phyloP scores from a whole-genome alignment of 2,888 invertebrate species.

The Odontocolon sp. region DNA sequence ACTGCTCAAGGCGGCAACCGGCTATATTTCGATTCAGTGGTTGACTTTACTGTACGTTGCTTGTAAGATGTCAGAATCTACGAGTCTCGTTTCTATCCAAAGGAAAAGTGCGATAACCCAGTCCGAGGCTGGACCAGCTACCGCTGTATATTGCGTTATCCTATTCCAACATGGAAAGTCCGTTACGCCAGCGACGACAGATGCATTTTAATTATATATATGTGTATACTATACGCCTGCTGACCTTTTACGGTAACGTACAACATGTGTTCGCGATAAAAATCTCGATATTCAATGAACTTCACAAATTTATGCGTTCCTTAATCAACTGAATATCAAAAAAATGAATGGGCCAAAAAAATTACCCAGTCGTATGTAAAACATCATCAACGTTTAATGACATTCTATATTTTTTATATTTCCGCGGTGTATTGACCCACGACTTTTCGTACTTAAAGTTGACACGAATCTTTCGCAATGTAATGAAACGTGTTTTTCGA shows the following conservation, averaged over 20 bases:
- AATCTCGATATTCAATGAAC: background rate
- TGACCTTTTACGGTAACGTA: conserved; percentile 39
- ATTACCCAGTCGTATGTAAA: too few relatives aligned
- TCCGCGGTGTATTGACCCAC: too few relatives aligned
- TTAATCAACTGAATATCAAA: too few relatives aligned
- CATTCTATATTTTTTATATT: too few relatives aligned
- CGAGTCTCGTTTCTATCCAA: background rate
- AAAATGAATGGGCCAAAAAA: too few relatives aligned
- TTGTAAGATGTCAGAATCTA: conserved; percentile 18
- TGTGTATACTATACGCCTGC: conserved; percentile 18
- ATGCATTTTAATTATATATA: conserved; percentile 51
- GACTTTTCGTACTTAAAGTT: background rate
- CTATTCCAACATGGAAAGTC: conserved; percentile 5
- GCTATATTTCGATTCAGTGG: conserved; percentile 48
- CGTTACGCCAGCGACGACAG: conserved; percentile 23
- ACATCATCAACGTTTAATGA: too few relatives aligned
- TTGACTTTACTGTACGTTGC: conserved; percentile 27
- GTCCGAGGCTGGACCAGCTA: conserved; percentile 31
- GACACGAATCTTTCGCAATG: conserved; percentile 25
- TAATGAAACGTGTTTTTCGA: conserved; percentile 37
- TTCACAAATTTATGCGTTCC: background rate
- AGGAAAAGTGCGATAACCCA: conserved; percentile 56
- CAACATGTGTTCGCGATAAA: background rate
- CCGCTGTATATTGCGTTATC: background rate
- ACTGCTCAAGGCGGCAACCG: conserved; percentile 71